Conservation (phyloP, 2,797 vertebrate species). For the Heteromormyrus szaboi region DNA sequence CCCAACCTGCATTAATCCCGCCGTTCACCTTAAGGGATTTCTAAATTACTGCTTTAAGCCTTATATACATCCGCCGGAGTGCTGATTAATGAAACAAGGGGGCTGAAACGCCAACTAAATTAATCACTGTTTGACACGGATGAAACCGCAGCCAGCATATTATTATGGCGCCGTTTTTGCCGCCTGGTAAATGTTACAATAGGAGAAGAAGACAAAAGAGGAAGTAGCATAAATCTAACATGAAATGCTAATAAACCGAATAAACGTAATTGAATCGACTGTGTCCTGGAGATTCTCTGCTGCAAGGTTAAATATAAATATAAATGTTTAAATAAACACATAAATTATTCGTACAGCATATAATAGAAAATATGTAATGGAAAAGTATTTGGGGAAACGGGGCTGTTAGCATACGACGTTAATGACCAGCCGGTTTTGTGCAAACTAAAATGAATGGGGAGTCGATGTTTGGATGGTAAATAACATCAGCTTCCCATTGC, state of each 20-base stretch:
- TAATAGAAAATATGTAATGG: slow-evolving; percentile 2
- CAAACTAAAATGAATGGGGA: neutral
- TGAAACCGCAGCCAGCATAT: slow-evolving; percentile 23
- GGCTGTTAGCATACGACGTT: neutral
- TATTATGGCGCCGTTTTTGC: neutral
- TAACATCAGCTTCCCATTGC: neutral
- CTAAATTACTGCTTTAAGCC: slow-evolving; percentile 11
- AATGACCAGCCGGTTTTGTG: neutral
- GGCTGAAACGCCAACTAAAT: slow-evolving; percentile 24
- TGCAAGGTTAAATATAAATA: neutral
- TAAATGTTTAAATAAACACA: slow-evolving; percentile 3
- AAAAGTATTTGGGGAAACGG: neutral
- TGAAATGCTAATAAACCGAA: neutral
- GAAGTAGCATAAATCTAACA: neutral
- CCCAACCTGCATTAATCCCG: neutral
- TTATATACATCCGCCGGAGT: slow-evolving; percentile 4
- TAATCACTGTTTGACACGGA: slow-evolving; percentile 32
- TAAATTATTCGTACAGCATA: neutral
- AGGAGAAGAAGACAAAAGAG: neutral
- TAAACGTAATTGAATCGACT: neutral
- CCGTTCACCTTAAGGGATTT: neutral
- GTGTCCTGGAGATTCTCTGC: neutral
- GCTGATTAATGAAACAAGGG: slow-evolving; percentile 28
- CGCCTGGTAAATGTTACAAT: neutral
- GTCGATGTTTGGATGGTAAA: neutral